Base-by-base conservation (phyloP, 2,888 invertebrate genomes). In the Idaea straminata region DNA sequence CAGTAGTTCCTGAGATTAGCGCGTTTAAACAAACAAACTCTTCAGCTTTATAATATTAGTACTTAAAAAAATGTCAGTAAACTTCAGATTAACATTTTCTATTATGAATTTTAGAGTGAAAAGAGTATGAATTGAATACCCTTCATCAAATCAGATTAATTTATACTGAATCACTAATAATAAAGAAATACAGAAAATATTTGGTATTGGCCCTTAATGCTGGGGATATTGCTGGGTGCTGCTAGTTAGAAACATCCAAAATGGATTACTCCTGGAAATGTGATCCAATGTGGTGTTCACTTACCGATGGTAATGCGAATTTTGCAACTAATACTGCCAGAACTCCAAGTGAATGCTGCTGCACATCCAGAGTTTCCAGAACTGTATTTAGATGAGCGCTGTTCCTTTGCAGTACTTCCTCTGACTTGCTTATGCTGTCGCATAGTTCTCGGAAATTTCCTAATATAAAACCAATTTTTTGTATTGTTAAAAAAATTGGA, bases 281-380 rank as follows among this genome's bases (percentile, higher is more conserved):
- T 7, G 7, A 58, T n/a, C 5, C 16, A 58, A n/a, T 58, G 1
- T 6, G 57, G 7, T 35, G 60, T 7, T 35, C 59, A 79, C 78
- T 72, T 79, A 94, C 94, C 84, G 90, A 88, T 16, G 95, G 94
- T 68, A 95, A 85, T 64, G 95, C 95, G 81, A 96, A 95, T 87
- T 97, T 96, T 3, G 96, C 97, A 78, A 95, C 96, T 74, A 99
- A 91, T 38, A 99, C 97, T 66, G 97, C 97, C 66, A 98, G 89
- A 64, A 98, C 96, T 62, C 98, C 98, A 66, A 98, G 89, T 7
- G 98, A 98, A 89, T 99, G 98, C 81, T 98, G 97, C 81, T 98
- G 97, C 67, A 97, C 93, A 84, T 98, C 97, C 68, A 99, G 93
- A 0, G 98, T 98, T 85, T 98, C 98, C 77, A 99, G 89, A 47